These are phyloP conservation scores for Aphodius sticticus DNA, from an alignment of 2,888 invertebrate genomes.

Conservation along the genomic window DNA sequence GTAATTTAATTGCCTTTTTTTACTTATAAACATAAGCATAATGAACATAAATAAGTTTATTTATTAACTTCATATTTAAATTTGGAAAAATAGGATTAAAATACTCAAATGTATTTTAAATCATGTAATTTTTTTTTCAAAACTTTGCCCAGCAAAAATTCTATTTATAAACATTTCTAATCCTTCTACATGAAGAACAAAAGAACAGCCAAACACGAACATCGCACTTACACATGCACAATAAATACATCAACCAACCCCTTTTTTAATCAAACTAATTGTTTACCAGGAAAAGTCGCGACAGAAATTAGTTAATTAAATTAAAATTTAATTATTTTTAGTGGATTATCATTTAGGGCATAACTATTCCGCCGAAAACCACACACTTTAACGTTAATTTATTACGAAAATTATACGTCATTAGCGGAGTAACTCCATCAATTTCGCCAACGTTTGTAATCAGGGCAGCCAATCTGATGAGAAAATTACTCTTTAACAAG, in stretches of 20 bases:
- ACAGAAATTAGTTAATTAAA: not conserved
- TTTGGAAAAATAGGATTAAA: too few species aligned
- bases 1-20: too few species aligned
- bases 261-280: constrained; percentile 9
- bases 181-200: too few species aligned
- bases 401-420: not conserved
- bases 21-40: too few species aligned
- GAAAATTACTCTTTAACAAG: not conserved
- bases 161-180: too few species aligned
- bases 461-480: constrained; percentile 5
- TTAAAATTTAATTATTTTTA: not conserved
- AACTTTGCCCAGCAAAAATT: too few species aligned
- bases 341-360: not conserved
- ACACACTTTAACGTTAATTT: not conserved
- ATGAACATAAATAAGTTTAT: too few species aligned
- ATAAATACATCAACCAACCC: not conserved
- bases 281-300: too few species aligned
- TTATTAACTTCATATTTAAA: too few species aligned
- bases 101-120: too few species aligned
- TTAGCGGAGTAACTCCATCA: not conserved
- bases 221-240: not conserved
- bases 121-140: too few species aligned
- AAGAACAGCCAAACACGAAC: too few species aligned
- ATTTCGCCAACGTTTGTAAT: constrained; percentile 4
- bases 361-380: not conserved